Conservation (phyloP, 1,140 invertebrate genomes). For the Drosophila tsacasi region DNA sequence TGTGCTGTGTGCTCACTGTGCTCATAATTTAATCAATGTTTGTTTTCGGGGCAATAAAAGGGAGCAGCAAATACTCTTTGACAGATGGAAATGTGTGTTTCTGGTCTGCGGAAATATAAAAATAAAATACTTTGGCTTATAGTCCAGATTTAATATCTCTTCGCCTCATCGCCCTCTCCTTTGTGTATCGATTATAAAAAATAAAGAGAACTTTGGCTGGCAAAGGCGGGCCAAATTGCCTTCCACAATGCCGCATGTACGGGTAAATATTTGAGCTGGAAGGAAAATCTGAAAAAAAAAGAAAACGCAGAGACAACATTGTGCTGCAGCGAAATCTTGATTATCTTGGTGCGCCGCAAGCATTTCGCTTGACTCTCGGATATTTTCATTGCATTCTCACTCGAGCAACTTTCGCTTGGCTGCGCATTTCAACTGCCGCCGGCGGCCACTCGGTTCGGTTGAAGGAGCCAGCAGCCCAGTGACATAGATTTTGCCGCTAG, state of each 20-base stretch:
- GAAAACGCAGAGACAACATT: conserved; percentile 31
- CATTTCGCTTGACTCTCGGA: conserved; percentile 70
- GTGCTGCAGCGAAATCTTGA: conserved; percentile 68
- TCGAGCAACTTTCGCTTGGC: conserved; percentile 66
- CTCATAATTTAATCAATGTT: conserved; percentile 52
- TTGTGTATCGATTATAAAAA: conserved; percentile 46
- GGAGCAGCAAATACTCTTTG: conserved; percentile 30
- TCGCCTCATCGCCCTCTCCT: conserved; percentile 1
- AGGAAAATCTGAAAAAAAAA: neutral
- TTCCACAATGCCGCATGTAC: conserved; percentile 11
- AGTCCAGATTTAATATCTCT: conserved; percentile 33
- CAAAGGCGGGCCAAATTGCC: conserved; percentile 36
- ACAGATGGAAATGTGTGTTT: conserved; percentile 37
- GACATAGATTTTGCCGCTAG: conserved; percentile 78
- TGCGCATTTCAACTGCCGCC: conserved; percentile 69
- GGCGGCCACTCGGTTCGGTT: conserved; percentile 26
- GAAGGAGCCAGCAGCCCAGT: conserved; percentile 42
- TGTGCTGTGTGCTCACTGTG: conserved; percentile 14
- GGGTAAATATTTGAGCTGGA: conserved; percentile 37
- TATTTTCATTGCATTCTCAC: conserved; percentile 79
- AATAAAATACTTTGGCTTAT: conserved; percentile 20
- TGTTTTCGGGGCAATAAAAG: conserved; percentile 35
- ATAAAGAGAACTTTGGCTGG: conserved; percentile 3
- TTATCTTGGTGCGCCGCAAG: conserved; percentile 67
- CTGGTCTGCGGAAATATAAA: neutral